Base-by-base conservation (phyloP, 2,888 invertebrate species). In the Drosophila koepferae region DNA sequence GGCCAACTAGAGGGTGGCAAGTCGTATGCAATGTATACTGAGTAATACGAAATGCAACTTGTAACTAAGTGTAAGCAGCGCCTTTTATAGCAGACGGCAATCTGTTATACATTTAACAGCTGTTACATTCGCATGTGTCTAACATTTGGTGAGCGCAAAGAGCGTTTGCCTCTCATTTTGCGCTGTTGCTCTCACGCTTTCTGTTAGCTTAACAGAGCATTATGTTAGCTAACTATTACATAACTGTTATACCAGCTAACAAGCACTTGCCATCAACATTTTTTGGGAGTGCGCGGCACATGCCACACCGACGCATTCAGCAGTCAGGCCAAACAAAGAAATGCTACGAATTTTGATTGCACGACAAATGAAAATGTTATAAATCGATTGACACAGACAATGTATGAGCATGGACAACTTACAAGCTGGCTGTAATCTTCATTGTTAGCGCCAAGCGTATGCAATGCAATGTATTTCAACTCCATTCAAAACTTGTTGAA, bases 221-320 rank as follows among this genome's bases (percentile, higher is more conserved):
- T 5, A 4, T 53, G 63, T 54, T n/a, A 31, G 10, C 16, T n/a
- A 46, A 44, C 28, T 28, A 55, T 77, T 69, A 62, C 73, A 80
- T 80, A 78, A 80, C 77, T 66, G 77, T 69, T 63, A 72, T 68
- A 65, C 38, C 43, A 16, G 18, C 48, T 3, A 34, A 18, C 18
- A 20, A 36, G 14, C 34, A 18, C 38, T 40, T 23, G 38, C 16
- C 12, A 38, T 9, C 43, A 34, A 49, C 14, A 48, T 40, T 40
- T 63, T 34, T 3, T 16, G 38, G n/a, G 20, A 43, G 20, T 23
- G 55, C 56, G n/a, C 28, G 46, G 34, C 51, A 14, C 41, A 10
- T 18, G 36, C 43, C 44, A 46, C 55, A 62, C 62, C 58, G 53
- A 28, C 55, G 48, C 56, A 66, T 65, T 61, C 63, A 66, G 38